Evolutionary conservation across 2,113 vertebrate genomes (phyloP), one percentile per base, ranked within the genome.

Genomic region (Corythornis madagascariensis): DNA sequence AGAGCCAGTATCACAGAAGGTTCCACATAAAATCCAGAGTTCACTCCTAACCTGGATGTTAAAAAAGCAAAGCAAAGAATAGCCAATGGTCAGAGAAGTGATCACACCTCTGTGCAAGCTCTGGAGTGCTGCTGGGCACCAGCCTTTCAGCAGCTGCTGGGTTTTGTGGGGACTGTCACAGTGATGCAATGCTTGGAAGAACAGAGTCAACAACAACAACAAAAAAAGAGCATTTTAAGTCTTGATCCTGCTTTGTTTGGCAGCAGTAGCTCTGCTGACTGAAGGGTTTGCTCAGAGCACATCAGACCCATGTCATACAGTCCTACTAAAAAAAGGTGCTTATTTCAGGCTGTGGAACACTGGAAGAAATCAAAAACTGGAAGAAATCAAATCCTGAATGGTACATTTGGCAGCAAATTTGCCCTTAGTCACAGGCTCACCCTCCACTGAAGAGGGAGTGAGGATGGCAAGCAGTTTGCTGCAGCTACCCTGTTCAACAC

Each of bases 121-220:
- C 92, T 53, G 96, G 97, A 66, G 97, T 86, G 79, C 90, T 96
- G 97, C 88, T 95, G 97, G 91, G 89, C 84, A 89, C 81, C 95
- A 94, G 95, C 93, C 93, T 77, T 67, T 88, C 47, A 95, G 94
- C 94, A 73, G 92, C 96, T 81, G 53, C 57, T 61, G 47, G 78
- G 43, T 67, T 83, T 78, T 29, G 52, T 40, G 93, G 91, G 64
- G 76, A 88, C 72, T 73, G 84, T 96, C 97, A 97, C 97, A 97
- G 97, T 98, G 97, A 94, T 87, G 55, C 12, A 92, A 97, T 78
- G 89, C 82, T 90, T 74, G 86, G 95, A 96, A 95, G 94, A 96
- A 92, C 77, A 0, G 86, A 94, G 60, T 92, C 50, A 25, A 18
- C 45, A 38, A 38, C 38, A 22, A 31, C 17, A 52, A 52, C 9